These are phyloP conservation scores for Zeuzera pyrina DNA, from an alignment of 2,888 invertebrate species.

Conservation along the genomic window DNA sequence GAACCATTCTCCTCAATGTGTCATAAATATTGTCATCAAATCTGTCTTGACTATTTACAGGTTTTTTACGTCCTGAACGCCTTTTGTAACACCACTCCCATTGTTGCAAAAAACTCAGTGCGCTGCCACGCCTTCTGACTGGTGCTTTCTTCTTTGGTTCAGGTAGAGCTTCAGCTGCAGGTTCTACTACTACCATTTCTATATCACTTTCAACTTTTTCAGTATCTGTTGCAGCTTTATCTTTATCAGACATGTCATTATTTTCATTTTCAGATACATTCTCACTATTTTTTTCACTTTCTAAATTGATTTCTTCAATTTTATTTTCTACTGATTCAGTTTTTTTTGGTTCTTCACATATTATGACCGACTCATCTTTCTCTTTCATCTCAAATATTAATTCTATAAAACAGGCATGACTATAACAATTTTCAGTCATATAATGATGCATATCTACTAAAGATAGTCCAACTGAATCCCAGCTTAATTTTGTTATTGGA, in stretches of 20 bases:
- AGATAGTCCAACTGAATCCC: slow-evolving; percentile 78
- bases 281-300: slow-evolving; percentile 39
- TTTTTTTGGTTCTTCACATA: slow-evolving; percentile 44
- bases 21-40: slow-evolving; percentile 78
- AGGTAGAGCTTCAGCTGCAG: slow-evolving; percentile 26
- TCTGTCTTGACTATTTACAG: slow-evolving; percentile 69
- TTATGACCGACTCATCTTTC: slow-evolving; percentile 38
- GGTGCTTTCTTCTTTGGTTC: slow-evolving; percentile 64
- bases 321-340: slow-evolving; percentile 32
- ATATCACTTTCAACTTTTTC: slow-evolving; percentile 52
- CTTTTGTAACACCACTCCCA: slow-evolving; percentile 84
- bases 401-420: slow-evolving; percentile 63
- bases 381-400: slow-evolving; percentile 44
- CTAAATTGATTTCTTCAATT: slow-evolving; percentile 24
- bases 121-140: slow-evolving; percentile 79
- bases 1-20: slow-evolving; percentile 77
- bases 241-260: slow-evolving; percentile 58
- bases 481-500: slow-evolving; percentile 72
- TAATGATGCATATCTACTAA: slow-evolving; percentile 77
- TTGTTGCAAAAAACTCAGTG: slow-evolving; percentile 79
- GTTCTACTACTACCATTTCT: slow-evolving; percentile 31
- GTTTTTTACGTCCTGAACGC: slow-evolving; percentile 63
- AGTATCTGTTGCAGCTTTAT: slow-evolving; percentile 45
- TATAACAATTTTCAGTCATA: slow-evolving; percentile 74
- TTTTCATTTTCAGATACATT: slow-evolving; percentile 47